Percentiles rank a stretch among this genome's conserved stretches.
Conservation (phyloP, 1,140 invertebrate species). For the Zaprionus ghesquierei region DNA sequence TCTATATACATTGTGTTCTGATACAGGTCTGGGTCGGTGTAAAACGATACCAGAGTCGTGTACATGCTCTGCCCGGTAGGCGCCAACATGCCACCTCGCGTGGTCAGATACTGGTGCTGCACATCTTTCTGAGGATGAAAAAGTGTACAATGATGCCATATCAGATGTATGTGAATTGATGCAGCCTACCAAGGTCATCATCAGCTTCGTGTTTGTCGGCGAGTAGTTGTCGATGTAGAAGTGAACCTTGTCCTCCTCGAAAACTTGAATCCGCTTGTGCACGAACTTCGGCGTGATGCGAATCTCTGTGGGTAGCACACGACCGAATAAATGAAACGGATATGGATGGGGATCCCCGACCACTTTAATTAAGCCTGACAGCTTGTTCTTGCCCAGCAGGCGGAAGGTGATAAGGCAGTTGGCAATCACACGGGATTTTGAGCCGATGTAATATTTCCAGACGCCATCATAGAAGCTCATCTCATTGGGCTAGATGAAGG, state of each 20-base stretch:
- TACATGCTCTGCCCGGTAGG: slow-evolving; percentile 68
- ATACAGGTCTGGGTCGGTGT: slow-evolving; percentile 68
- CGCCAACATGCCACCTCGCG: slow-evolving; percentile 43
- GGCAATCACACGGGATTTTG: slow-evolving; percentile 15
- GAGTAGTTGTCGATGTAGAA: slow-evolving; percentile 71
- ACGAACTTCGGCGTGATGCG: slow-evolving; percentile 35
- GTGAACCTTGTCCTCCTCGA: slow-evolving; percentile 37
- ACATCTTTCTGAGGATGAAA: slow-evolving; percentile 39
- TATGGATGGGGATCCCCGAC: slow-evolving; percentile 51
- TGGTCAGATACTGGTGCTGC: slow-evolving; percentile 46
- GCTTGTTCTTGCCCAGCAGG: slow-evolving; percentile 36
- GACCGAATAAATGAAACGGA: slow-evolving; percentile 58
- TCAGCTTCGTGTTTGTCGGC: slow-evolving; percentile 62
- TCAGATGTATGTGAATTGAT: not conserved
- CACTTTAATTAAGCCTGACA: slow-evolving; percentile 61
- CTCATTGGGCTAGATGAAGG: slow-evolving; percentile 41
- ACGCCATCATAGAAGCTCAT: slow-evolving; percentile 60
- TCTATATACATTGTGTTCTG: slow-evolving; percentile 59
- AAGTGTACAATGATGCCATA: not conserved
- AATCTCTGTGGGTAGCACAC: slow-evolving; percentile 57
- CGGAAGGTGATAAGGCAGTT: slow-evolving; percentile 54
- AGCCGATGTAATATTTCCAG: slow-evolving; percentile 64
- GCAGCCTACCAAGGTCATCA: slow-evolving; percentile 55
- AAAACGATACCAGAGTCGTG: slow-evolving; percentile 54
- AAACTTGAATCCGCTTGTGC: slow-evolving; percentile 43